Evolutionary conservation across 2,888 invertebrate species (phyloP).

Genomic region (Rhagium mordax): DNA sequence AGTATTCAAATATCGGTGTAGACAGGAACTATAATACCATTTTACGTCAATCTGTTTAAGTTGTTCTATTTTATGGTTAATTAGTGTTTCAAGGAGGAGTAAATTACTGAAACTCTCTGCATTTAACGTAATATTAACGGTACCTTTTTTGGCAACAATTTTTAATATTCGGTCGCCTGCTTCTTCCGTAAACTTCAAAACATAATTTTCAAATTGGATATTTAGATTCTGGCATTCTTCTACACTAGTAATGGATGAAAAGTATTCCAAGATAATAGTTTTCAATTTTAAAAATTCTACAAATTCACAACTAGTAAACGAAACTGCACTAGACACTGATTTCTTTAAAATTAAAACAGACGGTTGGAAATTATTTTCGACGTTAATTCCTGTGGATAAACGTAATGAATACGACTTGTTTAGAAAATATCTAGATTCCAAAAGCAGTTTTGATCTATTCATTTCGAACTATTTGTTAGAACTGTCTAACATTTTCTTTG

Average conservation of each 20-base stretch:
- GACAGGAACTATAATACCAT: neutral
- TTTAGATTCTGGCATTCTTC: conserved; percentile 10
- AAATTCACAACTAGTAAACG: neutral
- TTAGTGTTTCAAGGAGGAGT: neutral
- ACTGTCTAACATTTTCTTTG: neutral
- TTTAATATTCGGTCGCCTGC: neutral
- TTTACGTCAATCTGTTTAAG: neutral
- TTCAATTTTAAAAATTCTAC: neutral
- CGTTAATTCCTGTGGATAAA: neutral
- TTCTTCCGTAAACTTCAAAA: neutral
- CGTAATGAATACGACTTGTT: neutral
- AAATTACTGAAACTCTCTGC: neutral
- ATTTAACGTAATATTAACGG: neutral
- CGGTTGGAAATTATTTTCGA: neutral
- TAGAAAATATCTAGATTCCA: neutral
- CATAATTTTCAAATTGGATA: neutral
- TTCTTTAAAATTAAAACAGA: neutral
- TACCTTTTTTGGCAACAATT: neutral
- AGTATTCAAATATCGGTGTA: neutral
- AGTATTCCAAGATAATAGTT: neutral
- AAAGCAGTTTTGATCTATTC: neutral
- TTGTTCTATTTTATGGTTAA: neutral
- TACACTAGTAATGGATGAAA: neutral
- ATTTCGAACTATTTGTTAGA: neutral
- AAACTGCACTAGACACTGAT: conserved; percentile 1